Base-by-base conservation (phyloP, 2,888 invertebrate species). In the Protonemura montana region DNA sequence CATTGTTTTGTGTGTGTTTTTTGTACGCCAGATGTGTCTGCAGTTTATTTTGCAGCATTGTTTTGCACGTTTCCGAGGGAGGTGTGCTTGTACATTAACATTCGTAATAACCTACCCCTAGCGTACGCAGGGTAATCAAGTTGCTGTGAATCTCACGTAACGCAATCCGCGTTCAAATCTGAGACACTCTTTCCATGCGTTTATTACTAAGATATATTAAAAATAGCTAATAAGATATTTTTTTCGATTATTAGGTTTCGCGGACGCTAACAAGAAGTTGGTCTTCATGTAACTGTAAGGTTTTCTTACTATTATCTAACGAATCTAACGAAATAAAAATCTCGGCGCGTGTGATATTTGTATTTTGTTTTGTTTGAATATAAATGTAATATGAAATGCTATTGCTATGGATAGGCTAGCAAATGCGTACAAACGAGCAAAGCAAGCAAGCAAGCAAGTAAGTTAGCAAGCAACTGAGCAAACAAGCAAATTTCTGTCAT, bases 21-120 rank as follows among this genome's bases (percentile, higher is more conserved):
- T 78, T 78, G n/a, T 16, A 6, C 2, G 78, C 78, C 78, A 78
- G 78, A 78, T 78, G 78, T 78, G 78, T 78, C n/a, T n/a, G n/a
- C n/a, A n/a, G n/a, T n/a, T n/a, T n/a, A n/a, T n/a, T n/a, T n/a
- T 7, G 59, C 2, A 59, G 13, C 21, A 21, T 21, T 59, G 59
- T 2, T 59, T 10, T 21, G 59, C 21, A 21, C 13, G 59, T 59
- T 16, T 10, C 2, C 21, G 59, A 21, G 59, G 59, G 59, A 21
- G 59, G 59, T 21, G 35, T 59, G 59, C 1, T 59, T 2, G 59
- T 16, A 59, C 59, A 21, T 10, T 59, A 7, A 59, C 21, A 21
- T 59, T 10, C 21, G 59, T 7, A 59, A 7, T 10, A 35, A 35
- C 35, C 3, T 7, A 59, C 1, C 59, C 59, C 3, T 59, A 16